These are phyloP conservation scores for Drosophila azteca DNA, from an alignment of 1,140 invertebrate species.

Conservation along the genomic window DNA sequence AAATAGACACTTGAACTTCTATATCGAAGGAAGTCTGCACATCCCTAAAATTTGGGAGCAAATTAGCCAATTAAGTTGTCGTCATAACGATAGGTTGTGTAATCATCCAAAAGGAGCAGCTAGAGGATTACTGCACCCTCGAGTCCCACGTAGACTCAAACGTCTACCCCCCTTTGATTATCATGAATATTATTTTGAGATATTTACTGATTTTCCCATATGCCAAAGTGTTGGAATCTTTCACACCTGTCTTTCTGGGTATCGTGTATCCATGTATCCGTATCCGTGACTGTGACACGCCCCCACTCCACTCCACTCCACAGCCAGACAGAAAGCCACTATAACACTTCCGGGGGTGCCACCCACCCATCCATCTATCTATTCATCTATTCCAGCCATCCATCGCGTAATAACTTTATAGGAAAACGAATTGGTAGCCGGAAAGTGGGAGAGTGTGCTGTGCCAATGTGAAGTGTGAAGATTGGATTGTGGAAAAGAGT, in stretches of 20 bases:
- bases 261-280: too few species aligned
- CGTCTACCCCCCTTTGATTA: too few species aligned
- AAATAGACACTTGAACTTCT: too few species aligned
- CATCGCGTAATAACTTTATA: conserved; percentile 73
- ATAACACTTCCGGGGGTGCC: not conserved
- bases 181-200: not conserved
- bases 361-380: conserved; percentile 37
- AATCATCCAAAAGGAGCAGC: too few species aligned
- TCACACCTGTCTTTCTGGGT: too few species aligned
- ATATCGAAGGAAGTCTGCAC: too few species aligned
- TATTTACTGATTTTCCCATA: not conserved
- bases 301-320: not conserved
- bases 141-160: too few species aligned
- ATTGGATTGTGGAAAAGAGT: not conserved
- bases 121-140: too few species aligned
- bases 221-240: too few species aligned
- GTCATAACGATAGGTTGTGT: too few species aligned
- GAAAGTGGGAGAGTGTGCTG: conserved; percentile 36
- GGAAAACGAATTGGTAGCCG: conserved; percentile 53
- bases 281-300: conserved; percentile 25
- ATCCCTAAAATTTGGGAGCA: too few species aligned
- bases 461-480: conserved; percentile 6
- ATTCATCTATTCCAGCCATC: not conserved
- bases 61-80: too few species aligned
- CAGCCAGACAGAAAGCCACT: conserved; percentile 7